Conservation (phyloP, 2,888 invertebrate species). For the Ophioninae sp. region DNA sequence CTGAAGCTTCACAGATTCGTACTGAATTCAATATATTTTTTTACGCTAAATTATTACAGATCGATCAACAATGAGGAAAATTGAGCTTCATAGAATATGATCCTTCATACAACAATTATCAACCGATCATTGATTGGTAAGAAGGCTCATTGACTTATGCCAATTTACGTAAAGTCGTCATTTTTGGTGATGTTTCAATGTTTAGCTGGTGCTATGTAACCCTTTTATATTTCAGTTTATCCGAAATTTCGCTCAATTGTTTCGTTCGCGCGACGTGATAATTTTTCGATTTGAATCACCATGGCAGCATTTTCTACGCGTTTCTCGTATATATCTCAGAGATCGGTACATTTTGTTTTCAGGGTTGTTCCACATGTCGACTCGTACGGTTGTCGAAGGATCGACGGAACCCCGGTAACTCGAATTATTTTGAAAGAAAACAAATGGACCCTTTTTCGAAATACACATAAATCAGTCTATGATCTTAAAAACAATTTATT, state of each 20-base stretch:
- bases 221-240: background rate
- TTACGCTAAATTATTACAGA: background rate
- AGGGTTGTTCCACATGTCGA: background rate
- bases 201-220: background rate
- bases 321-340: background rate
- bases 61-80: background rate
- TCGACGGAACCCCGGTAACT: background rate
- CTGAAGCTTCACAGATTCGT: background rate
- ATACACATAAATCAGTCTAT: slow-evolving; percentile 9
- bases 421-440: background rate
- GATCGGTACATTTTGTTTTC: background rate
- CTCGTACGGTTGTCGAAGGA: background rate
- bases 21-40: background rate
- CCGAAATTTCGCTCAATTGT: background rate
- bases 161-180: background rate
- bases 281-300: background rate
- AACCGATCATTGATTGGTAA: background rate
- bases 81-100: background rate
- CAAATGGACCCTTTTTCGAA: background rate
- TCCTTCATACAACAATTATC: background rate
- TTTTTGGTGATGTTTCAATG: background rate
- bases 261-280: background rate
- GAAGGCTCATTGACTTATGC: background rate
- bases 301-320: background rate
- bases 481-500: background rate